Base-by-base conservation (phyloP, 1,140 invertebrate species). In the Uloborus diversus region DNA sequence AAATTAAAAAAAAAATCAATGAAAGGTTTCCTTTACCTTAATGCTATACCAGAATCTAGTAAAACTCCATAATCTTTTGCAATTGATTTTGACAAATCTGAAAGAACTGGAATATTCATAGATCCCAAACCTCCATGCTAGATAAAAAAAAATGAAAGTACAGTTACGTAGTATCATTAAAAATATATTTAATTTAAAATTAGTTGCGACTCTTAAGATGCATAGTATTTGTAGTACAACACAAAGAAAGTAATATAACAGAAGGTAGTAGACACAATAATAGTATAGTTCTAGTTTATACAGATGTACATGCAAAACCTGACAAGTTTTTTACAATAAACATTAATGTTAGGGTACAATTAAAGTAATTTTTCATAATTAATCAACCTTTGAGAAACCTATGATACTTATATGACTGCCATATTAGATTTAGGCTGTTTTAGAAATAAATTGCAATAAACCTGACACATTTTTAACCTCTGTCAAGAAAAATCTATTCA, bases 21-120 rank as follows among this genome's bases (percentile, higher is more conserved):
- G 9, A 35, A 33, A 33, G 7, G 61, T 64, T 33, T n/a, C 28
- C 3, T 14, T 23, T 64, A 81, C 61, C 68, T 80, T 4, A 97
- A 89, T 28, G 96, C 94, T 84, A 97, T 90, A 27, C 96, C 97
- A 61, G 91, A 91, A 9, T 92, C 89, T 84, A 98, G 85, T 0
- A 98, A 88, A 35, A 99, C 94, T 82, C 94, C 94, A 87, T 98
- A 99, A 76, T 92, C 92, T 33, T 88, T 86, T 0, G 96, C 92
- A 84, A 98, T 96, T 78, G 90, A 89, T 87, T 98, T 98, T 75
- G 92, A 94, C 83, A 97, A 94, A 87, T 99, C 97, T 28, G 96
- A 92, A 13, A 99, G 86, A 25, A 99, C 87, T n/a, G 97, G 96
- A 86, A 96, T 97, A 27, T 93, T 91, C 68, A 98, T 86, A 81